Conservation (phyloP, 2,113 vertebrate genomes). For the Notarius quadriscutis region DNA sequence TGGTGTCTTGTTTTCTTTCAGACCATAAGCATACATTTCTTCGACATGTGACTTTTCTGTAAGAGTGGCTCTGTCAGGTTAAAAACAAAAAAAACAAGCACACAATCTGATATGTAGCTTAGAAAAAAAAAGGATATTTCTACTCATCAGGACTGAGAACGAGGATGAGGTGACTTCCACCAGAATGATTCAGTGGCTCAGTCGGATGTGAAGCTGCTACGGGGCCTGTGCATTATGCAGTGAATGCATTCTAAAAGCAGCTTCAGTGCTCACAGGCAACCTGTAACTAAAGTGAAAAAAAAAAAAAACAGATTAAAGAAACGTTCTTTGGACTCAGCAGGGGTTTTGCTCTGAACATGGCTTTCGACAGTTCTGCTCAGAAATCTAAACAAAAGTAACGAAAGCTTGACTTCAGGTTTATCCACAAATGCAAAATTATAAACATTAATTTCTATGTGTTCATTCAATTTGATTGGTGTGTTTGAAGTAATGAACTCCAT, state of each 20-base stretch:
- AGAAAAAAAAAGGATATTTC: background rate
- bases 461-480: background rate
- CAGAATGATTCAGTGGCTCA: background rate
- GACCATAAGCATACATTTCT: too few relatives aligned
- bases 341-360: background rate
- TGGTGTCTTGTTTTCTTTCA: too few relatives aligned
- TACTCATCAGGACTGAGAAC: background rate
- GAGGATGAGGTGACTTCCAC: background rate
- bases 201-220: background rate
- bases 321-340: conserved; percentile 1
- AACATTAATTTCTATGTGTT: background rate
- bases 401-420: background rate
- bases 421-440: background rate
- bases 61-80: background rate
- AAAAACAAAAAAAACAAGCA: background rate
- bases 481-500: background rate
- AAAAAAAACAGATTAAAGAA: background rate
- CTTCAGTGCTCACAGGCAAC: background rate
- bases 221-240: background rate
- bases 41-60: background rate
- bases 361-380: background rate
- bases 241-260: background rate
- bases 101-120: background rate
- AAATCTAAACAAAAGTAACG: background rate
- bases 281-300: background rate